phyloP scores from a whole-genome alignment of 2,888 invertebrate genomes.

The Drosophila cracens region DNA sequence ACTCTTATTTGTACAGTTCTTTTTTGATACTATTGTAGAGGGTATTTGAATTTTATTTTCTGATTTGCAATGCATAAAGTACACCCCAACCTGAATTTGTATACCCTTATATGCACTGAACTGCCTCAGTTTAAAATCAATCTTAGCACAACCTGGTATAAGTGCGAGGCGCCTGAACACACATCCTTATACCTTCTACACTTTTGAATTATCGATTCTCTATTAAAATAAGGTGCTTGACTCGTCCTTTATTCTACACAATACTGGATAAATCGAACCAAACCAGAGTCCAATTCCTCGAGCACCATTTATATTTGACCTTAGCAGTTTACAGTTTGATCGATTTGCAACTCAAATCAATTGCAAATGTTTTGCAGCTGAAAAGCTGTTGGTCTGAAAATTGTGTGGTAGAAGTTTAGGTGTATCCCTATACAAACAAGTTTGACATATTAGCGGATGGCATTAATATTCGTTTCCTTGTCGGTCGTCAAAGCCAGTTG shows the following conservation, averaged over 20 bases:
- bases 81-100: background rate
- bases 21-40: background rate
- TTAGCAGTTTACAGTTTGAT: background rate
- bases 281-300: background rate
- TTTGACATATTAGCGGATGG: slow-evolving; percentile 43
- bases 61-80: background rate
- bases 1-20: background rate
- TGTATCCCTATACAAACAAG: slow-evolving; percentile 1
- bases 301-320: background rate
- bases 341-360: slow-evolving; percentile 26
- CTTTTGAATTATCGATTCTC: background rate
- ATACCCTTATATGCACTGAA: background rate
- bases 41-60: background rate
- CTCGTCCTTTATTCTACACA: background rate
- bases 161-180: background rate
- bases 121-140: background rate
- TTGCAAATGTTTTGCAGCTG: slow-evolving; percentile 6
- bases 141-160: background rate
- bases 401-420: slow-evolving; percentile 13
- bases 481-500: slow-evolving; percentile 11
- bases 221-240: background rate
- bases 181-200: background rate
- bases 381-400: slow-evolving; percentile 21
- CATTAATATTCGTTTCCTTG: slow-evolving; percentile 71
- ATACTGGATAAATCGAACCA: background rate